Evolutionary conservation across 1,140 invertebrate species (phyloP), one percentile per base, ranked within the genome.

Genomic region (Trachymyrmex septentrionalis): DNA sequence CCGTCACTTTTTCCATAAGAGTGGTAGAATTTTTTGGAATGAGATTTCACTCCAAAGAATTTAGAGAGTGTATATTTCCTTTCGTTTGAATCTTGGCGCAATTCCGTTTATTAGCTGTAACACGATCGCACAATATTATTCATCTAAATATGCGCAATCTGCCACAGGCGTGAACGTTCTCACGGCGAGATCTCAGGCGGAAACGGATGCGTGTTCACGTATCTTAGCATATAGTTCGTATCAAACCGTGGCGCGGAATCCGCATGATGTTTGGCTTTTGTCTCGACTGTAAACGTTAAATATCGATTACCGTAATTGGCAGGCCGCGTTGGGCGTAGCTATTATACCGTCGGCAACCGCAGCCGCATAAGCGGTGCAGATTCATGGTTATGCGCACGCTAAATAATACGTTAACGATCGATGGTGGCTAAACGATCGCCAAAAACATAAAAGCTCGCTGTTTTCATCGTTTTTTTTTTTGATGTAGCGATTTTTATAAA

Each of bases 221-320:
- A 78, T 87, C 86, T 87, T 87, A 67, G 30, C 71, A 48, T 44
- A 34, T 66, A 77, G 38, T 21, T 71, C 24, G 61, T 72, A 75
- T 88, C 71, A n/a, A 16, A 73, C 24, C 57, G 30, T 72, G n/a
- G 12, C 64, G 19, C 66, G n/a, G 55, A 64, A 84, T 80, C 69
- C 77, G 75, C 48, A 72, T 63, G 67, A 78, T 88, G 61, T 72
- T 87, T 76, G 85, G 88, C 82, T 89, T 82, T 87, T 86, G 85
- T 86, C 59, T 73, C 59, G 89, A 80, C 75, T 75, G 88, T 89
- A 88, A 91, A 90, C 92, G 86, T 91, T 92, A 92, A 92, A 92
- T 90, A 93, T 92, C 90, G 92, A 92, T 93, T 93, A 92, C 78
- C 77, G 88, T 92, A 93, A 93, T 92, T 93, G 92, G 92, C 86